Evolutionary conservation across 2,113 vertebrate species (phyloP).

Genomic region (Sorex fumeus): DNA sequence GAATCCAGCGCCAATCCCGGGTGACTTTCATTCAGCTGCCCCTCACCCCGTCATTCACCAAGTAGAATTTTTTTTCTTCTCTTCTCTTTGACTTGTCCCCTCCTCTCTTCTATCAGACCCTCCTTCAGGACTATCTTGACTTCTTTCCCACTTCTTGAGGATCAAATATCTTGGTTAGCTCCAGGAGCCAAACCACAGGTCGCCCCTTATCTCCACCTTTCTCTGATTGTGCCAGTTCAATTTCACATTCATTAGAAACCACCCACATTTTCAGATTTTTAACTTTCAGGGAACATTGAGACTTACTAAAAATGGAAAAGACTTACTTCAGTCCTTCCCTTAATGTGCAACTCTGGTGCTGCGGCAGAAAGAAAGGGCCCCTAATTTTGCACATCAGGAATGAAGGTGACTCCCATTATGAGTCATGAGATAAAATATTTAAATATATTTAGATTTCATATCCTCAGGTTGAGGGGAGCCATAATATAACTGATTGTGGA

Average conservation of each 20-base stretch:
- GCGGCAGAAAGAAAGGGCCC: not conserved
- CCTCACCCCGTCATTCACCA: not conserved
- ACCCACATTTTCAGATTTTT: not conserved
- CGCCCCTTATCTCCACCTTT: not conserved
- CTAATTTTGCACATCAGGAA: slow-evolving; percentile 52
- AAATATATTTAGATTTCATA: slow-evolving; percentile 73
- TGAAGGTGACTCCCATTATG: slow-evolving; percentile 51
- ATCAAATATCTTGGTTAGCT: not conserved
- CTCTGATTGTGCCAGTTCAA: not conserved
- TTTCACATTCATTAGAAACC: not conserved
- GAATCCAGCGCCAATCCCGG: not conserved
- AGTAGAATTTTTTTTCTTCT: not conserved
- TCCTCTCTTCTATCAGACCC: not conserved
- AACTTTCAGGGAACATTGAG: not conserved
- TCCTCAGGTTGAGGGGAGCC: slow-evolving; percentile 47
- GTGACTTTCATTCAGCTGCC: not conserved
- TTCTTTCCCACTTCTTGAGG: not conserved
- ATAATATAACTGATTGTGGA: slow-evolving; percentile 60
- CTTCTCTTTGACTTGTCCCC: too few relatives aligned
- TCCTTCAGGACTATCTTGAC: not conserved
- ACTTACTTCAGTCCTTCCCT: not conserved
- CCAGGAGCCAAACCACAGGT: not conserved
- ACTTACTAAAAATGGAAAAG: not conserved
- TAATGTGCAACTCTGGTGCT: not conserved
- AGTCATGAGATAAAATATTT: slow-evolving; percentile 77